Conservation (phyloP, 2,113 vertebrate species). For the Paratilapia polleni region DNA sequence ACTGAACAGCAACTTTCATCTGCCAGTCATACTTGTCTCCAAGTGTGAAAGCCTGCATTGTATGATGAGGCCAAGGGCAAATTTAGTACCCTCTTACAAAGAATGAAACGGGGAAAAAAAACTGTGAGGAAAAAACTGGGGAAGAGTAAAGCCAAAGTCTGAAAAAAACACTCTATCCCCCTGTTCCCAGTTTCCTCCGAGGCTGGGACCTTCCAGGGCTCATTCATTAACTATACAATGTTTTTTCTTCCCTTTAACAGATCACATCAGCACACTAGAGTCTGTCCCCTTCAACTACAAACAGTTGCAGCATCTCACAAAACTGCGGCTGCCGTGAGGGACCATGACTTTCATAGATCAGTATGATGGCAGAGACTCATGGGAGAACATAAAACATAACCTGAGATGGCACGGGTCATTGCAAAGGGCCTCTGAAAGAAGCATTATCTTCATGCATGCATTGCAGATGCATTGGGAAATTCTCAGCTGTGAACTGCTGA, state of each 20-base stretch:
- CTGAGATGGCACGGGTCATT: constrained; percentile 16
- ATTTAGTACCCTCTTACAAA: constrained; percentile 32
- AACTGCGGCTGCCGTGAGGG: constrained; percentile 29
- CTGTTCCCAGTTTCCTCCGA: constrained; percentile 61
- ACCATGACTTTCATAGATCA: constrained; percentile 28
- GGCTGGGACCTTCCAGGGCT: constrained; percentile 54
- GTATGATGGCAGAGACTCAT: constrained; percentile 21
- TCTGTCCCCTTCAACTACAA: constrained; percentile 45
- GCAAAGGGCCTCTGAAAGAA: constrained; percentile 36
- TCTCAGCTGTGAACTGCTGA: constrained; percentile 8
- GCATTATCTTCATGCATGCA: constrained; percentile 9
- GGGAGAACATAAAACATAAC: constrained; percentile 2
- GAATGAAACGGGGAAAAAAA: constrained; percentile 31
- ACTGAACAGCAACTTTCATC: constrained; percentile 12
- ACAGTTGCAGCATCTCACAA: constrained; percentile 52
- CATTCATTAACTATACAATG: constrained; percentile 67
- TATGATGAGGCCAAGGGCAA: constrained; percentile 27
- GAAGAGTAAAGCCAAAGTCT: constrained; percentile 49
- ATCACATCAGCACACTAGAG: constrained; percentile 69
- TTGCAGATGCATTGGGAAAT: constrained; percentile 9
- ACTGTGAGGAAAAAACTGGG: constrained; percentile 44
- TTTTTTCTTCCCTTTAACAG: constrained; percentile 72
- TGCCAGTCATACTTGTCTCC: constrained; percentile 32
- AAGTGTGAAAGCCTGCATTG: constrained; percentile 47
- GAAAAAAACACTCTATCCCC: constrained; percentile 32